phyloP scores from a whole-genome alignment of 2,113 vertebrate species.

The Machaerirhynchus nigripectus region DNA sequence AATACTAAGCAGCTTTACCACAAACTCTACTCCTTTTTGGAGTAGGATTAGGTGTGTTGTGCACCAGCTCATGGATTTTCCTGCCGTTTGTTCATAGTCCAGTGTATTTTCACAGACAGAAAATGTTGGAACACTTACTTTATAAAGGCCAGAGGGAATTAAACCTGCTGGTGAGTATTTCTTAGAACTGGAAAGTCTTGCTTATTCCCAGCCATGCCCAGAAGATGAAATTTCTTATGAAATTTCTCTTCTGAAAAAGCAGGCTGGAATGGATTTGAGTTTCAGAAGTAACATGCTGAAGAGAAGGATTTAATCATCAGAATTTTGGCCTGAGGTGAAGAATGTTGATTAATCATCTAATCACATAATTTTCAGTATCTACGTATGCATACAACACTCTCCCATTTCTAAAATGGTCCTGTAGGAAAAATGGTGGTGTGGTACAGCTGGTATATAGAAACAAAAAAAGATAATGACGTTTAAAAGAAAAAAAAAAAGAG shows the following conservation, averaged over 20 bases:
- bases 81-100: not conserved
- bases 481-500: accelerated
- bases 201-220: not conserved
- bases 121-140: not conserved
- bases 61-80: not conserved
- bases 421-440: not conserved
- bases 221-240: not conserved
- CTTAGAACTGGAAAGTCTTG: not conserved
- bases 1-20: not conserved
- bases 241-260: not conserved
- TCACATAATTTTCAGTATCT: not conserved
- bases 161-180: not conserved
- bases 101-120: not conserved
- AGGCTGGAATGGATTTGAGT: not conserved
- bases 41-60: not conserved
- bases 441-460: not conserved
- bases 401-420: not conserved
- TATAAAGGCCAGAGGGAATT: not conserved
- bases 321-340: not conserved
- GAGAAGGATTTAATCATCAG: not conserved
- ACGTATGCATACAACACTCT: not conserved
- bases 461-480: not conserved
- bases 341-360: slow-evolving; percentile 1
- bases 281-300: not conserved
- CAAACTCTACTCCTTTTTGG: not conserved